A percentile compares a stretch with the other conserved stretches of the same genome.
These are phyloP conservation scores for Temnothorax curvispinosus DNA, from an alignment of 1,140 invertebrate genomes.

Conservation along the genomic window DNA sequence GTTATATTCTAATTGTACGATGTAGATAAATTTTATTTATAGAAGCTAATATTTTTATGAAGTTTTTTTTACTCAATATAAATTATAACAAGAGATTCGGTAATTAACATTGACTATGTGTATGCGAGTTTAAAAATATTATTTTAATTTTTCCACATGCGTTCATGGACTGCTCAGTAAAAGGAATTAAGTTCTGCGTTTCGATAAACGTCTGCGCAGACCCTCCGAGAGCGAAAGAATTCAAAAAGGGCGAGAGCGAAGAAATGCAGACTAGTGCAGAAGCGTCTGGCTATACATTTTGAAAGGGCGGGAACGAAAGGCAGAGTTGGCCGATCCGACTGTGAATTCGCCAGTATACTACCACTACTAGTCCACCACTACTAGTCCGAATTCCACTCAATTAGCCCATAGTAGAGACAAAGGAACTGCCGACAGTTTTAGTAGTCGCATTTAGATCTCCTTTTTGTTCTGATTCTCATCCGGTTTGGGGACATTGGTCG, in stretches of 20 bases:
- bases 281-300: slow-evolving; percentile 41
- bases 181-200: slow-evolving; percentile 21
- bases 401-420: slow-evolving; percentile 70
- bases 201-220: slow-evolving; percentile 26
- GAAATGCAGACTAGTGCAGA: slow-evolving; percentile 38
- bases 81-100: neutral
- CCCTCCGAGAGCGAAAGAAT: slow-evolving; percentile 59
- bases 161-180: neutral
- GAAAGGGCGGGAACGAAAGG: slow-evolving; percentile 38
- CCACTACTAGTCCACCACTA: neutral
- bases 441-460: slow-evolving; percentile 33
- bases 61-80: neutral
- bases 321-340: slow-evolving; percentile 26
- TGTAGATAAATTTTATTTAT: too few species aligned
- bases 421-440: slow-evolving; percentile 68
- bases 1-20: too few species aligned
- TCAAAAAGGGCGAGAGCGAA: slow-evolving; percentile 68
- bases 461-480: slow-evolving; percentile 13
- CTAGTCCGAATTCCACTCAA: slow-evolving; percentile 63
- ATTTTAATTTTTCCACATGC: slow-evolving; percentile 16
- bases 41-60: too few species aligned
- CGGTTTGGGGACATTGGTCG: slow-evolving; percentile 20
- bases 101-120: neutral
- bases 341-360: slow-evolving; percentile 52
- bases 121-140: neutral